Conservation (phyloP, 2,797 vertebrate species). For the Macroramphosus scolopax region DNA sequence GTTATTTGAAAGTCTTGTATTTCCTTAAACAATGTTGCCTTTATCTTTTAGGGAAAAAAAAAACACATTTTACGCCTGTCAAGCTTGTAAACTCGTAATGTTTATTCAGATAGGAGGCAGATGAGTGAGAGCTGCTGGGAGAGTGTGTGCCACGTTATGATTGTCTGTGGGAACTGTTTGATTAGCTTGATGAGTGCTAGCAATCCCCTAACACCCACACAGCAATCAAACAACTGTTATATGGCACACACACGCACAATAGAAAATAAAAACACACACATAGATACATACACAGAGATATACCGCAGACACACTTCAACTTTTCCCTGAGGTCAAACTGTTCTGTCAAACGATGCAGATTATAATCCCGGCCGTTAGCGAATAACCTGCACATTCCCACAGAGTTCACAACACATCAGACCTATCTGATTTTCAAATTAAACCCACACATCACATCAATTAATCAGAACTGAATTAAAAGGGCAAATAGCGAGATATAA, state of each 20-base stretch:
- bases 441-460: slow-evolving; percentile 53
- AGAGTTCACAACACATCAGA: slow-evolving; percentile 13
- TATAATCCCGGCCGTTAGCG: too few relatives aligned
- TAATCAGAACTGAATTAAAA: slow-evolving; percentile 44
- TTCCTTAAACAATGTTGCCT: slow-evolving; percentile 53
- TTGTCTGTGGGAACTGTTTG: slow-evolving; percentile 67
- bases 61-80: slow-evolving; percentile 40
- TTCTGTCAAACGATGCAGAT: slow-evolving; percentile 20
- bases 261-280: slow-evolving; percentile 20
- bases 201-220: slow-evolving; percentile 60
- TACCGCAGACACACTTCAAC: slow-evolving; percentile 14
- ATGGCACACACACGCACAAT: slow-evolving; percentile 23
- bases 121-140: slow-evolving; percentile 57
- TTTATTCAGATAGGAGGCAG: slow-evolving; percentile 62
- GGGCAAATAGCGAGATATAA: slow-evolving; percentile 46
- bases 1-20: too few relatives aligned
- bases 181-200: slow-evolving; percentile 67
- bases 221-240: slow-evolving; percentile 66
- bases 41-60: slow-evolving; percentile 31
- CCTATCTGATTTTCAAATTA: slow-evolving; percentile 51
- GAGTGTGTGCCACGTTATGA: slow-evolving; percentile 64
- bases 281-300: slow-evolving; percentile 9
- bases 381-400: not conserved
- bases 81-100: slow-evolving; percentile 52
- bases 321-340: slow-evolving; percentile 41